These are phyloP conservation scores for Beaufortia kweichowensis DNA, from an alignment of 2,113 vertebrate species.

Conservation along the genomic window DNA sequence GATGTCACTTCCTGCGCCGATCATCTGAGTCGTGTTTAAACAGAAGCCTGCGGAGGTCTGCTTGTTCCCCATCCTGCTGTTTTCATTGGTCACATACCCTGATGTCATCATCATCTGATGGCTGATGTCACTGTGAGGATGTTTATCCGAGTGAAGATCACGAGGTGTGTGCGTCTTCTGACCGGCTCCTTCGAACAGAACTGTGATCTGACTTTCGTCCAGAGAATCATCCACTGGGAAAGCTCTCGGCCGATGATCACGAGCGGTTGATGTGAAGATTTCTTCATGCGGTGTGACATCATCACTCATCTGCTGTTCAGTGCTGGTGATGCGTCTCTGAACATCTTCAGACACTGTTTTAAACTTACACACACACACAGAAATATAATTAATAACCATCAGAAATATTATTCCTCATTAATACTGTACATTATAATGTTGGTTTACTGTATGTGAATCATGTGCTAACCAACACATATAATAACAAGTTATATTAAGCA, in stretches of 20 bases:
- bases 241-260: slow-evolving; percentile 49
- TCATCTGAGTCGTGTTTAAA: slow-evolving; percentile 56
- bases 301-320: neutral
- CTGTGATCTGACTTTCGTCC: slow-evolving; percentile 24
- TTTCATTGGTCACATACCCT: slow-evolving; percentile 62
- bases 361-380: neutral
- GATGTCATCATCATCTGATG: slow-evolving; percentile 61
- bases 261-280: slow-evolving; percentile 46
- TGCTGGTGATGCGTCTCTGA: neutral
- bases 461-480: too few species aligned
- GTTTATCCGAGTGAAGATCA: slow-evolving; percentile 8
- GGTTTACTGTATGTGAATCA: too few species aligned
- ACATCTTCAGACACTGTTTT: neutral
- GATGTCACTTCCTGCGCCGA: slow-evolving; percentile 63
- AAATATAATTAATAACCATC: slow-evolving; percentile 53
- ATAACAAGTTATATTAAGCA: too few species aligned
- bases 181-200: slow-evolving; percentile 32
- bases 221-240: slow-evolving; percentile 33
- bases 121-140: slow-evolving; percentile 30
- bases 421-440: too few species aligned
- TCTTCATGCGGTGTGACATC: slow-evolving; percentile 2
- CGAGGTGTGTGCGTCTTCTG: neutral
- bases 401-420: too few species aligned
- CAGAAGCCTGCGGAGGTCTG: slow-evolving; percentile 36
- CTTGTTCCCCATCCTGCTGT: slow-evolving; percentile 17